phyloP scores from a whole-genome alignment of 1,140 invertebrate genomes.

The Microplitis demolitor region DNA sequence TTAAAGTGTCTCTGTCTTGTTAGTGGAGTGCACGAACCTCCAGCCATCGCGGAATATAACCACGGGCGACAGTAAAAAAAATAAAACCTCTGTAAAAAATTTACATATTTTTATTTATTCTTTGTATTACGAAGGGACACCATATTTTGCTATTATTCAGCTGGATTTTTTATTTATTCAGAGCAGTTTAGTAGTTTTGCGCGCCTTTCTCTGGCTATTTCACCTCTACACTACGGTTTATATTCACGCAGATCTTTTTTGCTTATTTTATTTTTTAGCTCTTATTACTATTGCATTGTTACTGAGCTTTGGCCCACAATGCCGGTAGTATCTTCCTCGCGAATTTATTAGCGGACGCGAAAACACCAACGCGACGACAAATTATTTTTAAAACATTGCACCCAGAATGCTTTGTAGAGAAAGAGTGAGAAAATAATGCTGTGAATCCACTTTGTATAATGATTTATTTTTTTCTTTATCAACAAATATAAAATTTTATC shows the following conservation, averaged over 20 bases:
- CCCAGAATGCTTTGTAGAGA: neutral
- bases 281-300: neutral
- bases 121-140: neutral
- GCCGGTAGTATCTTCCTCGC: neutral
- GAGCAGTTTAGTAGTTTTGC: neutral
- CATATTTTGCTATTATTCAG: neutral
- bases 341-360: constrained; percentile 5
- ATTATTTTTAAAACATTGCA: constrained; percentile 10
- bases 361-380: constrained; percentile 1
- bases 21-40: neutral
- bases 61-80: neutral
- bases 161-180: neutral
- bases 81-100: neutral
- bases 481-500: too few relatives aligned
- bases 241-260: too few relatives aligned
- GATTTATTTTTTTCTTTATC: too few relatives aligned
- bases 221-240: neutral
- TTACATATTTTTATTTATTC: neutral
- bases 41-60: too few relatives aligned
- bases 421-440: too few relatives aligned
- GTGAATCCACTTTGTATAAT: too few relatives aligned
- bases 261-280: too few relatives aligned
- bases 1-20: constrained; percentile 37
- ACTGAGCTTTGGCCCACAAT: too few relatives aligned
- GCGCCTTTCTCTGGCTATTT: neutral